Evolutionary conservation across 2,797 vertebrate genomes (phyloP).

Genomic region (Darevskia nairensis): DNA sequence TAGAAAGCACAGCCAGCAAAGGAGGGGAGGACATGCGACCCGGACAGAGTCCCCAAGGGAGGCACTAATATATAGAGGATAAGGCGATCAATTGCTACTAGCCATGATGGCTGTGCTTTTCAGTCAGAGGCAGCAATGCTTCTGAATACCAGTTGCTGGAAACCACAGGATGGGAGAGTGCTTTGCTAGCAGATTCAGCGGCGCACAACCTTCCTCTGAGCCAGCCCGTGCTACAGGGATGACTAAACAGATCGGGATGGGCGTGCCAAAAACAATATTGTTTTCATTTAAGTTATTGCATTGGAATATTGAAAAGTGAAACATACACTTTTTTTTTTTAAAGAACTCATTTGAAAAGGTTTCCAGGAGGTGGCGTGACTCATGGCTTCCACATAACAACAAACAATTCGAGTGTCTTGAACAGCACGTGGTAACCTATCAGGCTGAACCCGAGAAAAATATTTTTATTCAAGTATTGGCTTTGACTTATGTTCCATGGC

Average conservation of each 20-base stretch:
- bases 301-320: slow-evolving; percentile 57
- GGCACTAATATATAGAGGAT: too few relatives aligned
- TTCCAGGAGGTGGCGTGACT: slow-evolving; percentile 63
- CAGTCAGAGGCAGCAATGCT: too few relatives aligned
- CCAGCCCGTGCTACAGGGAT: slow-evolving; percentile 32
- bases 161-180: slow-evolving; percentile 36
- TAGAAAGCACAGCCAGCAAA: too few relatives aligned
- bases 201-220: slow-evolving; percentile 29
- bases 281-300: slow-evolving; percentile 69
- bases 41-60: too few relatives aligned
- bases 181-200: slow-evolving; percentile 25
- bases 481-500: slow-evolving; percentile 56
- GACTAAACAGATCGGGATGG: slow-evolving; percentile 41
- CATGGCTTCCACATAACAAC: slow-evolving; percentile 62
- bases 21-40: too few relatives aligned
- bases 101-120: too few relatives aligned
- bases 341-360: slow-evolving; percentile 60
- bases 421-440: slow-evolving; percentile 41
- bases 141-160: too few relatives aligned
- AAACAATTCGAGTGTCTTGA: slow-evolving; percentile 59
- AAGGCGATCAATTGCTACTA: too few relatives aligned
- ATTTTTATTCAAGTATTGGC: slow-evolving; percentile 53
- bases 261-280: slow-evolving; percentile 74
- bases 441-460: slow-evolving; percentile 33
- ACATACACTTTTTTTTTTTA: slow-evolving; percentile 23